A percentile compares a stretch with the other conserved stretches of the same genome.
Conservation (phyloP, 2,113 vertebrate species). For the Lipophrys pholis region DNA sequence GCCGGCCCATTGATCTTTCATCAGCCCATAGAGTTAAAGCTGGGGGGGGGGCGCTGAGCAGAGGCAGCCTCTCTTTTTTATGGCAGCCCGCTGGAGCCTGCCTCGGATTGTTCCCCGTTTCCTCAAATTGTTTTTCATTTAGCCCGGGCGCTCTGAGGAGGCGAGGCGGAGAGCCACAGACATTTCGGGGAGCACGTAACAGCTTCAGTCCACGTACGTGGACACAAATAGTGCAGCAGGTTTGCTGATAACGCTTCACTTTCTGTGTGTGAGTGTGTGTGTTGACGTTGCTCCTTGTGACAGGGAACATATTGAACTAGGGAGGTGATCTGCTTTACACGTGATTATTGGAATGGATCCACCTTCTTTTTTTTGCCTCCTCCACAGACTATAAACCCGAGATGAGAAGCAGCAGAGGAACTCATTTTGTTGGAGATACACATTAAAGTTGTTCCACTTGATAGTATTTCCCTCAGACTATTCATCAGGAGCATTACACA, state of each 20-base stretch:
- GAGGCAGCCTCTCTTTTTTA: conserved; percentile 75
- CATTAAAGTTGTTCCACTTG: conserved; percentile 47
- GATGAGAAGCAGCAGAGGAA: conserved; percentile 41
- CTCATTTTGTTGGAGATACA: conserved; percentile 41
- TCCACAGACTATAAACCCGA: too few species aligned
- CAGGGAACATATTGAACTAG: too few species aligned
- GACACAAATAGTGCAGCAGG: conserved; percentile 52
- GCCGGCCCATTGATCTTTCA: conserved; percentile 82
- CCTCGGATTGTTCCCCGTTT: conserved; percentile 82
- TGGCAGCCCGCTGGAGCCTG: conserved; percentile 81
- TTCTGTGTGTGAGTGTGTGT: conserved; percentile 26
- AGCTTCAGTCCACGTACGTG: conserved; percentile 47
- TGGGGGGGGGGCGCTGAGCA: conserved; percentile 69
- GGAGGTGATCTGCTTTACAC: conserved; percentile 1
- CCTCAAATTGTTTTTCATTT: conserved; percentile 83
- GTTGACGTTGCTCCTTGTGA: conserved; percentile 4
- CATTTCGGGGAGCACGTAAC: conserved; percentile 72
- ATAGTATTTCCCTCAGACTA: conserved; percentile 50
- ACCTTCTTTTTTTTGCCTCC: too few species aligned
- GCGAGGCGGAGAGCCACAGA: conserved; percentile 74
- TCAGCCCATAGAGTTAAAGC: conserved; percentile 73
- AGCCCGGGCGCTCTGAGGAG: conserved; percentile 65
- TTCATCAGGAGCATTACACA: conserved; percentile 62
- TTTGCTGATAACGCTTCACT: conserved; percentile 45
- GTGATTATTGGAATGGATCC: too few species aligned